phyloP scores from a whole-genome alignment of 2,888 invertebrate species.

The Zeuzera pyrina region DNA sequence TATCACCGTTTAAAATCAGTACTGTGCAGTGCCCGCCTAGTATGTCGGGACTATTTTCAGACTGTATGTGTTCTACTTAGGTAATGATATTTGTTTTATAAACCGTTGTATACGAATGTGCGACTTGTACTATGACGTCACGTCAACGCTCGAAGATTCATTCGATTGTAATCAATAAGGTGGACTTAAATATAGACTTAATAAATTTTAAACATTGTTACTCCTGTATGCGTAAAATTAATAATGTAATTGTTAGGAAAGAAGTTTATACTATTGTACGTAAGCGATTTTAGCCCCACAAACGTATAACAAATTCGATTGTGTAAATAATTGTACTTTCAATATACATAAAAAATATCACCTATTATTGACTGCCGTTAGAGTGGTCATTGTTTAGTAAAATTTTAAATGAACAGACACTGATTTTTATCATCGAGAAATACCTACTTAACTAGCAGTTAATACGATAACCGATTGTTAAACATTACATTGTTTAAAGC shows the following conservation, averaged over 20 bases:
- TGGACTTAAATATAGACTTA: conserved; percentile 53
- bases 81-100: conserved; percentile 61
- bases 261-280: conserved; percentile 60
- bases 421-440: conserved; percentile 37
- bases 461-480: conserved; percentile 39
- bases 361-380: conserved; percentile 15
- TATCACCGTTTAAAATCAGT: no score
- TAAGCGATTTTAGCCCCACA: conserved; percentile 59
- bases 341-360: conserved; percentile 16
- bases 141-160: conserved; percentile 43
- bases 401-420: conserved; percentile 26
- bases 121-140: conserved; percentile 60
- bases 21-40: conserved; percentile 9
- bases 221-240: conserved; percentile 64
- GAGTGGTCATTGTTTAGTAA: conserved; percentile 21
- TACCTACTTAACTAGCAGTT: conserved; percentile 24
- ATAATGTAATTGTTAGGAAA: conserved; percentile 58
- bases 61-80: conserved; percentile 39
- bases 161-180: conserved; percentile 53
- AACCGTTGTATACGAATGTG: conserved; percentile 71
- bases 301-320: conserved; percentile 30
- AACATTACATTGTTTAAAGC: no score
- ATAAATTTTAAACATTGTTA: conserved; percentile 70
- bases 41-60: conserved; percentile 11
- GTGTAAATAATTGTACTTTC: conserved; percentile 52